Base-by-base conservation (phyloP, 1,140 invertebrate species). In the Musca vetustissima region DNA sequence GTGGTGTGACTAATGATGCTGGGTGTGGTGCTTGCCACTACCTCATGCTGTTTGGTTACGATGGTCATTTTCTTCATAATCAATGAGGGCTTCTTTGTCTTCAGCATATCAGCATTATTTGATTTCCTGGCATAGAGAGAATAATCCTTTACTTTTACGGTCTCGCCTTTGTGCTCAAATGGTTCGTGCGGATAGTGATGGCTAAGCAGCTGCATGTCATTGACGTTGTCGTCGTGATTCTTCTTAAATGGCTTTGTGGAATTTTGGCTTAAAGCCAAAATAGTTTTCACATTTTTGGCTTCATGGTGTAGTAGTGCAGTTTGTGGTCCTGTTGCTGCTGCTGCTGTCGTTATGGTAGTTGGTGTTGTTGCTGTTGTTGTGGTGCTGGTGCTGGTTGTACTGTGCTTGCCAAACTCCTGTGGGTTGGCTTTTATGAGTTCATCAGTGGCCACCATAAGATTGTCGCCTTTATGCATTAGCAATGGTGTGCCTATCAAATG, bases 1-100 rank as follows among this genome's bases (percentile, higher is more conserved):
- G 36, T 43, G 36, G 36, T 43, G 36, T 4, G 7, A 32, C 28
- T 32, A 32, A n/a, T n/a, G 28, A 28, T 28, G 28, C 11, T 43
- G 48, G 11, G 53, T 14, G n/a, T 67, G 25, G 49, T 70, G 64
- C 8, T 48, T 15, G 67, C 11, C 67, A 55, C 15, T 13, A 47
- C 2, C 6, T 69, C 71, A 61, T 80, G 78, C 25, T 80, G 78
- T 32, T 80, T 80, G 25, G 75, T 80, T 55, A 73, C 78, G 68
- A 80, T 79, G 52, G 78, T 80, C 78, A 80, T 80, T 66, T 78
- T 79, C 68, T 79, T 81, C 50, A 80, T 81, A 57, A 73, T 80
- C 57, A 81, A 71, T 66, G 78, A 74, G 14, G 75, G 77, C 28
- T 79, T 79, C 66, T 75, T 76, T 73, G 65, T 74, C 17, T 53